Conservation (phyloP, 2,888 invertebrate species). For the Thera obeliscata region DNA sequence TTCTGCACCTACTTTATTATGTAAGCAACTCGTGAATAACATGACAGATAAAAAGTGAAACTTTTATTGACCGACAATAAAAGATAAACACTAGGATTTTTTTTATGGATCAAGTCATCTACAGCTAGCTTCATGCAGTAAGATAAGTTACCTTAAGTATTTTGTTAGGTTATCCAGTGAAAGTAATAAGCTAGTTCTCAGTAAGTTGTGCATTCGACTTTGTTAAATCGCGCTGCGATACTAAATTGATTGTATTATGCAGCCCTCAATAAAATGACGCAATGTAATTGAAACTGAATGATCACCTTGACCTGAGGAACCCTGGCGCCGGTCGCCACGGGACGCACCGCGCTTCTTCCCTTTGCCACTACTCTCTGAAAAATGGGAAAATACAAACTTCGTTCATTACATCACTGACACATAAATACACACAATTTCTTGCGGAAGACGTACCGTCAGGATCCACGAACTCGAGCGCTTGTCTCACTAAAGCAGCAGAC, state of each 20-base stretch:
- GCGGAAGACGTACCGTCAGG: constrained; percentile 61
- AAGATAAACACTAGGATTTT: too few relatives aligned
- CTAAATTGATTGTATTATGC: constrained; percentile 4
- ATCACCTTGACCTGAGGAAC: constrained; percentile 67
- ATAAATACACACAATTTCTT: neutral
- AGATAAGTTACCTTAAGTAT: neutral
- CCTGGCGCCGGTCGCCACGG: constrained; percentile 23
- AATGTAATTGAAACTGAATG: constrained; percentile 29
- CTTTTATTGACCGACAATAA: too few relatives aligned
- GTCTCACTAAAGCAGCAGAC: constrained; percentile 84
- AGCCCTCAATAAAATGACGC: constrained; percentile 35
- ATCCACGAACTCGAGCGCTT: constrained; percentile 83
- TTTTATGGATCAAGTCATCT: too few relatives aligned
- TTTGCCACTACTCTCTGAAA: constrained; percentile 67
- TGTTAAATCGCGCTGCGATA: neutral
- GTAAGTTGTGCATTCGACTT: neutral
- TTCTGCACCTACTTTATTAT: neutral
- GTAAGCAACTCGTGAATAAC: neutral
- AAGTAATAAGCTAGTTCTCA: neutral
- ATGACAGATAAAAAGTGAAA: neutral
- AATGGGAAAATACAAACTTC: constrained; percentile 27
- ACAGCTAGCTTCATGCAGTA: too few relatives aligned
- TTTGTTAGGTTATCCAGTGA: neutral
- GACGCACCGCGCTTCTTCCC: constrained; percentile 56
- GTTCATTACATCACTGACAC: constrained; percentile 28